Evolutionary conservation across 2,797 vertebrate species (phyloP).

Genomic region (Pseudotriccus pelzelni): DNA sequence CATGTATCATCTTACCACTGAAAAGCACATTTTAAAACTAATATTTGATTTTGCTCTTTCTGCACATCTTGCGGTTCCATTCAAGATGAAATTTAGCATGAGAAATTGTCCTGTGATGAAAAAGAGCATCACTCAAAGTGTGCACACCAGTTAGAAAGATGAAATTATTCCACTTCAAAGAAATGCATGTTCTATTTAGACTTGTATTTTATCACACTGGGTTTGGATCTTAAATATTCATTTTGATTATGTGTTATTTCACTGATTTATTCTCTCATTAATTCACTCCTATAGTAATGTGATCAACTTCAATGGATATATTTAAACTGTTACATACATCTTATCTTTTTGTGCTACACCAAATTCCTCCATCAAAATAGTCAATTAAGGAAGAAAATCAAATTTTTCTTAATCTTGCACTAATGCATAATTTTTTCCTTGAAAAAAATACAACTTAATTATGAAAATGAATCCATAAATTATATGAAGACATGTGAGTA

Average conservation of each 20-base stretch:
- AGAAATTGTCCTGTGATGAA: constrained; percentile 43
- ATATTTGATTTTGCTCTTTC: constrained; percentile 35
- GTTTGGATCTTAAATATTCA: constrained; percentile 57
- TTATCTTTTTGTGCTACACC: constrained; percentile 43
- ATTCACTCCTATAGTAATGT: constrained; percentile 52
- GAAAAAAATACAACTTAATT: constrained; percentile 52
- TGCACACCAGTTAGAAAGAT: constrained; percentile 15
- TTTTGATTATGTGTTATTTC: constrained; percentile 65
- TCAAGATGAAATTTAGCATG: constrained; percentile 21
- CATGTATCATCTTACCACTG: neutral
- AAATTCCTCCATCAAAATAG: constrained; percentile 56
- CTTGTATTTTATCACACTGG: constrained; percentile 52
- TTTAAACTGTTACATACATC: constrained; percentile 54
- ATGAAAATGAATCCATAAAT: constrained; percentile 42
- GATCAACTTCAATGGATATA: constrained; percentile 52
- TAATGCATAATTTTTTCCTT: constrained; percentile 31
- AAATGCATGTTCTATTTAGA: constrained; percentile 62
- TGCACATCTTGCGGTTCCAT: neutral
- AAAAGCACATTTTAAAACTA: constrained; percentile 26
- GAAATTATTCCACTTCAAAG: constrained; percentile 59
- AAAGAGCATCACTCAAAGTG: constrained; percentile 12
- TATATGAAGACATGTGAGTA: constrained; percentile 30
- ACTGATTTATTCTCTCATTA: constrained; percentile 64
- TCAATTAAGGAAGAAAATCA: constrained; percentile 67
- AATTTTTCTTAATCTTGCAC: constrained; percentile 47